Evolutionary conservation across 2,113 vertebrate species (phyloP).

Genomic region (Marcusenius ussheri): DNA sequence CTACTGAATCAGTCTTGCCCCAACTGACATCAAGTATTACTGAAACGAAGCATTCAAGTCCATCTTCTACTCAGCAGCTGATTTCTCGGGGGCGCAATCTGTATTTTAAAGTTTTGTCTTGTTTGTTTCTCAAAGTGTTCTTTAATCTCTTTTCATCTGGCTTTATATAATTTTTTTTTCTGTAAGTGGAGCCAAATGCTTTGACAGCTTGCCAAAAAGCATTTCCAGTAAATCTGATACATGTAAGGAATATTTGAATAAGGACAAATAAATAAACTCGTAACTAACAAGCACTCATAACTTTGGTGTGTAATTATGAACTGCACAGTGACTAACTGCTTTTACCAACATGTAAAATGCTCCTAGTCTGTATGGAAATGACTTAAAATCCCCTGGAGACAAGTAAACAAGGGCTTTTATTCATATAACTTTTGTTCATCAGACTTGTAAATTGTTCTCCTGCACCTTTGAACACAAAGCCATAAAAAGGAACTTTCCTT

Average conservation of each 20-base stretch:
- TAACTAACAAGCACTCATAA: slow-evolving; percentile 54
- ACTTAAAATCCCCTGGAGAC: slow-evolving; percentile 34
- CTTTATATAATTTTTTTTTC: slow-evolving; percentile 61
- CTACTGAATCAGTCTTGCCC: not conserved
- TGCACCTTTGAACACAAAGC: slow-evolving; percentile 37
- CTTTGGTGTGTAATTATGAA: slow-evolving; percentile 53
- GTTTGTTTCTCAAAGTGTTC: slow-evolving; percentile 54
- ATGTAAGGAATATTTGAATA: slow-evolving; percentile 61
- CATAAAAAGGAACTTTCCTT: slow-evolving; percentile 32
- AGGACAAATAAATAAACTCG: slow-evolving; percentile 62
- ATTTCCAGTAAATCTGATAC: slow-evolving; percentile 63
- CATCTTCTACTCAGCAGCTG: not conserved
- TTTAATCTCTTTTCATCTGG: slow-evolving; percentile 67
- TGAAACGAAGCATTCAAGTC: not conserved
- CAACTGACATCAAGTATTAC: not conserved
- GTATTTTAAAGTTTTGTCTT: slow-evolving; percentile 58
- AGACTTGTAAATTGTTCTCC: slow-evolving; percentile 25
- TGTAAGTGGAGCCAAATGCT: slow-evolving; percentile 71
- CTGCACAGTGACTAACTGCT: slow-evolving; percentile 40
- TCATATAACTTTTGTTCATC: slow-evolving; percentile 29
- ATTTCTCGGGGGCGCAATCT: slow-evolving; percentile 38
- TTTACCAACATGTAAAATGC: slow-evolving; percentile 52
- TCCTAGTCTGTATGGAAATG: slow-evolving; percentile 43
- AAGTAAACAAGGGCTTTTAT: slow-evolving; percentile 35
- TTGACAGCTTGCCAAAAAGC: slow-evolving; percentile 48